Base-by-base conservation (phyloP, 1,140 invertebrate genomes). In the Brachionus manjavacas region DNA sequence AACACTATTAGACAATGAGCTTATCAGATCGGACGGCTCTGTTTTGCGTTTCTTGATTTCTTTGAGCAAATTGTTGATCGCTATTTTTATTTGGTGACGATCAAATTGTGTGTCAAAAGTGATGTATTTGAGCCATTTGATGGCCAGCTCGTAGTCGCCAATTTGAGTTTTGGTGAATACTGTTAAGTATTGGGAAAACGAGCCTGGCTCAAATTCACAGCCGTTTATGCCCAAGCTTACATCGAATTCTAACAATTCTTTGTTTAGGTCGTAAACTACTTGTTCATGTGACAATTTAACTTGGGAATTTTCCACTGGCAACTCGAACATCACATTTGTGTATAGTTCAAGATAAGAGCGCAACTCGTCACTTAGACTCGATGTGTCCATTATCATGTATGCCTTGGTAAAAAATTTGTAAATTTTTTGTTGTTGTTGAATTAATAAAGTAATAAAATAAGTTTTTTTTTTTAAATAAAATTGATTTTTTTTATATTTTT, bases 61-160 rank as follows among this genome's bases (percentile, higher is more conserved):
- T 86, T 94, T 94, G 43, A 88, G 86, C 87, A 89, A 87, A 88
- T 94, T 94, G 74, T 92, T 91, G 4, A 93, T 92, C 79, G 94
- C 92, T 11, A 95, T 92, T 87, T 93, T 92, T 4, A 95, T 87
- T 86, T 94, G 91, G 52, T 95, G 93, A 23, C 91, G 90, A 4
- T 91, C 93, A 80, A 96, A 92, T 84, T 92, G 90, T 12, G 93
- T 92, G 4, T 92, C 87, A 86, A 93, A 94, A 9, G 96, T 88
- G 1, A 96, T 88, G 85, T 95, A 93, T 85, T 92, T 91, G 12
- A 95, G 88, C 92, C 94, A 95, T 68, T 92, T 89, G 1, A 96
- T 91, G 0, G 93, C 93, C 86, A 91, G 92, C 4, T 91, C 90
- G 87, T 94, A 96, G 86, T 95, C 11, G 92, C 91, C 89, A 14